These are phyloP conservation scores for Cryptus armator DNA, from an alignment of 2,888 invertebrate genomes.

Conservation along the genomic window DNA sequence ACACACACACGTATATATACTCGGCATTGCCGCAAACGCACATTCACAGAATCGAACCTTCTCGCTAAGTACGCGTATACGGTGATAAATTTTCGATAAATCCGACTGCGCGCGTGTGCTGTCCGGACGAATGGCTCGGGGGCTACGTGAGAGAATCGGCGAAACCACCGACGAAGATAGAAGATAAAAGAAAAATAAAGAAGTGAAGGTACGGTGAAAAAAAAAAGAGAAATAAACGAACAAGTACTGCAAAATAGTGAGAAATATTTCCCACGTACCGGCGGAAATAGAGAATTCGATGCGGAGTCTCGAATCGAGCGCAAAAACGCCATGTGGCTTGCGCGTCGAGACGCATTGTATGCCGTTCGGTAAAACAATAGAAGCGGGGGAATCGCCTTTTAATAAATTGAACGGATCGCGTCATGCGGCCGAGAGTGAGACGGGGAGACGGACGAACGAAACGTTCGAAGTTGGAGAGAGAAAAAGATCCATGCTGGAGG, in stretches of 20 bases:
- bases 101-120: slow-evolving; percentile 37
- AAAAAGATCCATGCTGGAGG: slow-evolving; percentile 17
- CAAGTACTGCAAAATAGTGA: slow-evolving; percentile 52
- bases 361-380: slow-evolving; percentile 78
- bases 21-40: background rate
- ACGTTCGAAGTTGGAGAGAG: slow-evolving; percentile 19
- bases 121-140: slow-evolving; percentile 49
- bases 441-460: background rate
- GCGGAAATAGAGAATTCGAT: slow-evolving; percentile 14
- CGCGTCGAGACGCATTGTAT: slow-evolving; percentile 77
- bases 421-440: slow-evolving; percentile 65
- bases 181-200: slow-evolving; percentile 55
- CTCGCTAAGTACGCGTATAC: slow-evolving; percentile 39
- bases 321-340: slow-evolving; percentile 79
- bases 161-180: slow-evolving; percentile 18
- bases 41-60: slow-evolving; percentile 32
- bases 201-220: slow-evolving; percentile 27
- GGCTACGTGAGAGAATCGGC: slow-evolving; percentile 15
- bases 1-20: background rate
- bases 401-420: slow-evolving; percentile 81
- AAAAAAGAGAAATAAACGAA: slow-evolving; percentile 20
- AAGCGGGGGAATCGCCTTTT: slow-evolving; percentile 77
- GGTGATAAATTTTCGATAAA: slow-evolving; percentile 61
- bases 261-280: slow-evolving; percentile 72
- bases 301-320: slow-evolving; percentile 51